Evolutionary conservation across 2,888 invertebrate species (phyloP).

Genomic region (Lottia scabra): DNA sequence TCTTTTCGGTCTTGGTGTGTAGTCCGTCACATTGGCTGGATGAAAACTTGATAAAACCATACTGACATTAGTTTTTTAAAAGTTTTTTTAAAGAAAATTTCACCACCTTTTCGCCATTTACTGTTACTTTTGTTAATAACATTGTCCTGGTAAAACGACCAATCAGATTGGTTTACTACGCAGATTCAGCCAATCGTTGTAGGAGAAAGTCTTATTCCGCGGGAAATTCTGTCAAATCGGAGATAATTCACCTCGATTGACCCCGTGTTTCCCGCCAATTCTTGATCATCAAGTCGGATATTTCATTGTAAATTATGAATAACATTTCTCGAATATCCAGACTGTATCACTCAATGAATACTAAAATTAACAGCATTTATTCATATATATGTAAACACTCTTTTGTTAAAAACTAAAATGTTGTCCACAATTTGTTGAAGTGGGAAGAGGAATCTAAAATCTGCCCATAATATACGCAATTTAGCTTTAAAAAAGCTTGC

Average conservation of each 20-base stretch:
- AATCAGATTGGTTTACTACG: neutral
- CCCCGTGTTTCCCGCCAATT: neutral
- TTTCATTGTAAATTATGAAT: no score
- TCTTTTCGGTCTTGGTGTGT: constrained; percentile 37
- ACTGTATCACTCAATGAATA: no score
- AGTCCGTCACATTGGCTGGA: constrained; percentile 25
- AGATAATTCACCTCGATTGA: neutral
- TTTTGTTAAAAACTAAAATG: no score
- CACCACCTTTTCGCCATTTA: neutral
- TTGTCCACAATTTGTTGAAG: no score
- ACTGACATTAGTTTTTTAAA: neutral
- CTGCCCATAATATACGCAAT: no score
- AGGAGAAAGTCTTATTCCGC: neutral
- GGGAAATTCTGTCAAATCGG: neutral
- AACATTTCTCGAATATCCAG: no score
- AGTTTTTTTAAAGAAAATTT: neutral
- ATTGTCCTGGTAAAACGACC: neutral
- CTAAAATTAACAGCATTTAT: no score
- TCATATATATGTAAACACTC: no score
- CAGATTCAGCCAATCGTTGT: neutral
- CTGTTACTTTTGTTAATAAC: neutral
- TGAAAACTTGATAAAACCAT: neutral
- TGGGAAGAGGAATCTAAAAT: no score
- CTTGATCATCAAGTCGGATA: no score
- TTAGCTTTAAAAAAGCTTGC: no score